Evolutionary conservation across 2,888 invertebrate species (phyloP), one percentile per base, ranked within the genome.

Genomic region (Schizotus pectinicornis): DNA sequence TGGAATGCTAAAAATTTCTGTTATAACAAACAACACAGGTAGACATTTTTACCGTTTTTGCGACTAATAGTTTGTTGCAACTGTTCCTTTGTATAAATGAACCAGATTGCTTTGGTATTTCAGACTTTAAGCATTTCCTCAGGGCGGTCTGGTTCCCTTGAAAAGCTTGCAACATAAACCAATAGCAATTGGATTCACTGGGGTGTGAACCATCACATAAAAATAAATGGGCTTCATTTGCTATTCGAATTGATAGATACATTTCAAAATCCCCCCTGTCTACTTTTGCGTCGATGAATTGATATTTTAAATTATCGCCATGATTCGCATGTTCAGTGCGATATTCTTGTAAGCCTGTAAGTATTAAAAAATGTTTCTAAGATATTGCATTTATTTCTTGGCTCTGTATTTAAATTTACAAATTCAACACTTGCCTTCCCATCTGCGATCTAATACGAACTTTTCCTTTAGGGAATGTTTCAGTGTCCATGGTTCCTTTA

Each of bases 141-240:
- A 53, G 33, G n/a, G 46, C 38, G 38, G 36, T 53, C 13, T 1
- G 12, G 1, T 38, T 37, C n/a, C 46, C 46, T 14, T 9, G 1
- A 30, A 36, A 53, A 13, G 46, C 53, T 39, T 46, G 34, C 11
- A 53, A 36, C 46, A 53, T 38, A 33, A 53, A 43, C 53, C 53
- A 53, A 30, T 53, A 53, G 34, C 53, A 53, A 33, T 38, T 46
- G 6, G 53, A 46, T 31, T 32, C 14, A 14, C 12, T 6, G n/a
- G 53, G 46, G 33, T 33, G 7, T n/a, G 31, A n/a, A 12, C 53
- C 53, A 46, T 53, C 53, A 11, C 53, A 53, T 14, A 53, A 36
- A 46, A 53, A 53, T 32, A 53, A 39, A 14, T 53, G 53, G 32
- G 46, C 53, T 39, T 53, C 53, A 6, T 46, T 6, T 46, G 32